A percentile compares a stretch with the other conserved stretches of the same genome.
Evolutionary conservation across 2,113 vertebrate species (phyloP).

Genomic region (Pelvicachromis taeniatus): DNA sequence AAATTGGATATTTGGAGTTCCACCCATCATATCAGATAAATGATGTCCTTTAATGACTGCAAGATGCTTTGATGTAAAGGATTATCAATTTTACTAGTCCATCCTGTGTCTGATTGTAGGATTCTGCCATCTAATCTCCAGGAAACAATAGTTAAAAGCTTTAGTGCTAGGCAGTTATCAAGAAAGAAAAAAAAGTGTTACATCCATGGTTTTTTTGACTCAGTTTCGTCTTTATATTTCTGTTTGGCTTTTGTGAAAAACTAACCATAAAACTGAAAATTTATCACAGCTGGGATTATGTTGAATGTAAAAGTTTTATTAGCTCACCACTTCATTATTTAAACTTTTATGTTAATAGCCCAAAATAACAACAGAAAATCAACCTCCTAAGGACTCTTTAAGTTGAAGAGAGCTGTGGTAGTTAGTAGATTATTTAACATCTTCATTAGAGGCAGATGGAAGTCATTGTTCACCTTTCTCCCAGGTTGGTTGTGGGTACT

Average conservation of each 20-base stretch:
- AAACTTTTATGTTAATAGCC: background rate
- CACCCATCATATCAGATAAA: background rate
- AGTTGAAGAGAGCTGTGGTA: background rate
- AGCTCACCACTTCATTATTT: background rate
- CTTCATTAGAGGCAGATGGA: background rate
- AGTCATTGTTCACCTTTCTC: background rate
- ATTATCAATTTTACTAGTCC: background rate
- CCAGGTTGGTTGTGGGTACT: background rate
- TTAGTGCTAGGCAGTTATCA: background rate
- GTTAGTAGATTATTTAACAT: background rate
- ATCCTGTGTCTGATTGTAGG: background rate
- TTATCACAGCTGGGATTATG: background rate
- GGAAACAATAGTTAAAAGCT: background rate
- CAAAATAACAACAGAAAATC: background rate
- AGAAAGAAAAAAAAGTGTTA: background rate
- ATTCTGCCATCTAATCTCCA: background rate
- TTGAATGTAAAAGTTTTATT: background rate
- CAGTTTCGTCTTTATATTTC: background rate
- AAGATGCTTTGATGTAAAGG: background rate
- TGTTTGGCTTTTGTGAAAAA: background rate
- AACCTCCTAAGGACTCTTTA: background rate
- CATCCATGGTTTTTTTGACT: background rate
- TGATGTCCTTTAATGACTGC: background rate
- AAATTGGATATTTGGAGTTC: background rate
- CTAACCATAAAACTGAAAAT: background rate